Evolutionary conservation across 2,888 invertebrate genomes (phyloP).

Genomic region (Hipparchia sbordonii): DNA sequence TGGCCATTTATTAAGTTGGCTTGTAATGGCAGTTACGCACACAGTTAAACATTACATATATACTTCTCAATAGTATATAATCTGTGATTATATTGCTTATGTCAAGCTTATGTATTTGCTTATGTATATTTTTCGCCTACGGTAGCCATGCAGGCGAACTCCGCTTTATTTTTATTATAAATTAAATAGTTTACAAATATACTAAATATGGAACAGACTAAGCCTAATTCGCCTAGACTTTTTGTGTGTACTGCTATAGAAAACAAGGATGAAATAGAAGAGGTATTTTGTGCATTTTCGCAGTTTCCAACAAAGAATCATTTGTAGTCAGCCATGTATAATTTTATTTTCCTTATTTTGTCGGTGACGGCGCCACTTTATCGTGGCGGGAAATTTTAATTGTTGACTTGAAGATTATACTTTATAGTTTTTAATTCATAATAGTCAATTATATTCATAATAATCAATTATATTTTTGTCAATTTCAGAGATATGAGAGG

Average conservation of each 20-base stretch:
- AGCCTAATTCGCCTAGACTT: constrained; percentile 87
- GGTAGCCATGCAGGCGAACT: constrained; percentile 85
- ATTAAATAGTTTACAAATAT: constrained; percentile 77
- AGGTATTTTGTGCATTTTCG: constrained; percentile 86
- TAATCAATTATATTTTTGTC: constrained; percentile 31
- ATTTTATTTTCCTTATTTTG: constrained; percentile 68
- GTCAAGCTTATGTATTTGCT: too few species aligned
- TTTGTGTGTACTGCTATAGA: constrained; percentile 92
- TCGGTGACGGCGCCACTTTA: constrained; percentile 74
- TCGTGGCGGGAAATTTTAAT: constrained; percentile 74
- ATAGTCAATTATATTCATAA: constrained; percentile 40
- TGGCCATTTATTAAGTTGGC: too few species aligned
- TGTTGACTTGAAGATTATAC: constrained; percentile 40
- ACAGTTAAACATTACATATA: constrained; percentile 34
- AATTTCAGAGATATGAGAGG: constrained; percentile 93
- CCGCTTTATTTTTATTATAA: constrained; percentile 82
- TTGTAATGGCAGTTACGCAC: constrained; percentile 29
- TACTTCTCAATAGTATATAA: constrained; percentile 47
- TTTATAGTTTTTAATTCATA: constrained; percentile 45
- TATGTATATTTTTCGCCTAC: constrained; percentile 81
- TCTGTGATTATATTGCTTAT: constrained; percentile 76
- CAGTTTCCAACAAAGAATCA: constrained; percentile 78
- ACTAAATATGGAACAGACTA: constrained; percentile 83
- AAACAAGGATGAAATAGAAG: constrained; percentile 95
- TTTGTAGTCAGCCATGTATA: constrained; percentile 79